Conservation (phyloP, 2,113 vertebrate genomes). For the Xenopus laevis region DNA sequence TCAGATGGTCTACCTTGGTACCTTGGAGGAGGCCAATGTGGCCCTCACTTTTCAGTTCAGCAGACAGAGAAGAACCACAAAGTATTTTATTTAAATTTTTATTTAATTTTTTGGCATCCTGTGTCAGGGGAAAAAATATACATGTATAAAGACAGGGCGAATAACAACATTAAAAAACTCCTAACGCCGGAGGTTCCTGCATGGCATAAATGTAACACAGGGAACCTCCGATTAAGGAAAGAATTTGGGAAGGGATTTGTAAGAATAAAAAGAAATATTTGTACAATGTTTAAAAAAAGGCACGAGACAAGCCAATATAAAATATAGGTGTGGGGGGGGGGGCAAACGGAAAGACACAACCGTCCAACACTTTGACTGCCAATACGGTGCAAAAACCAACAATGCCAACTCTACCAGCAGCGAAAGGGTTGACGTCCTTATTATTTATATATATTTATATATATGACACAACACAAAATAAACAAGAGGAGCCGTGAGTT, state of each 20-base stretch:
- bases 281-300: conserved; percentile 38
- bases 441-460: neutral
- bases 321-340: neutral
- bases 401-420: neutral
- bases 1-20: too few species aligned
- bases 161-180: neutral
- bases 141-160: conserved; percentile 12
- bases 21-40: too few species aligned
- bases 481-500: conserved; percentile 10
- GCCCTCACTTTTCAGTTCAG: too few species aligned
- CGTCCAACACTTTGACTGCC: too few species aligned
- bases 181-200: too few species aligned
- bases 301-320: conserved; percentile 34
- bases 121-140: conserved; percentile 27
- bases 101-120: conserved; percentile 37
- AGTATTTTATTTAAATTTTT: neutral
- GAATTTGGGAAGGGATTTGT: neutral
- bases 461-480: neutral
- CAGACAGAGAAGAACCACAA: too few species aligned
- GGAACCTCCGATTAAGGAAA: too few species aligned
- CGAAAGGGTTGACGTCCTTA: neutral
- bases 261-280: conserved; percentile 27
- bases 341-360: neutral
- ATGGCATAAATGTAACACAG: too few species aligned
- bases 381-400: too few species aligned